A percentile compares a stretch with the other conserved stretches of the same genome.
Conservation (phyloP, 1,140 invertebrate species). For the Papilio polyxenes region DNA sequence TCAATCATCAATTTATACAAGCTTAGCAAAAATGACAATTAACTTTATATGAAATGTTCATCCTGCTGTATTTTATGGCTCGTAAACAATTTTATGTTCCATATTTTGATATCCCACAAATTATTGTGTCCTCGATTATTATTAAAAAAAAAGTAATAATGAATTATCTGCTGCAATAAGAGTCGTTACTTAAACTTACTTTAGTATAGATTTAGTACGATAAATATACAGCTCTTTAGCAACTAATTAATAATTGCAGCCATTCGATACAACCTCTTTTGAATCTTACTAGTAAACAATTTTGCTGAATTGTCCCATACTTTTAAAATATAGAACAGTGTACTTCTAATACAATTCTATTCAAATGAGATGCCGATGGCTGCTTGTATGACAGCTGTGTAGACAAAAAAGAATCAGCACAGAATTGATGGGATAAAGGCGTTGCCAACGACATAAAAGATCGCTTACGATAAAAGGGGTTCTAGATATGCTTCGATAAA, state of each 20-base stretch:
- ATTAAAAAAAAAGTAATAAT: not conserved
- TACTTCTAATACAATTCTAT: not conserved
- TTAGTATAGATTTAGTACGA: too few species aligned
- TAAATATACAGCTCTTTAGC: not conserved
- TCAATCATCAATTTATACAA: constrained; percentile 27
- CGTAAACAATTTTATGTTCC: constrained; percentile 20
- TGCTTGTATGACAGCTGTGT: constrained; percentile 1
- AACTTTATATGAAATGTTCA: not conserved
- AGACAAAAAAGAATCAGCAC: not conserved
- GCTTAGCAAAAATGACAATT: constrained; percentile 25
- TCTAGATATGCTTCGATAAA: not conserved
- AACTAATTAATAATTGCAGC: not conserved
- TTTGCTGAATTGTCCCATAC: not conserved
- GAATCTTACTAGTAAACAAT: not conserved
- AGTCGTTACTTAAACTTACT: not conserved
- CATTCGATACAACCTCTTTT: too few species aligned
- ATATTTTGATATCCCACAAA: not conserved
- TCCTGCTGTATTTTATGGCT: constrained; percentile 1
- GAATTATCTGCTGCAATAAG: not conserved
- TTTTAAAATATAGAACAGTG: not conserved
- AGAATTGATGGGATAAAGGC: not conserved
- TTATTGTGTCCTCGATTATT: constrained; percentile 8
- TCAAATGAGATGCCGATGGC: not conserved
- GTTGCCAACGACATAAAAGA: not conserved
- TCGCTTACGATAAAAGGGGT: not conserved